A percentile compares a stretch with the other conserved stretches of the same genome.
phyloP scores from a whole-genome alignment of 2,113 vertebrate species.

The Megatriorchis doriae region DNA sequence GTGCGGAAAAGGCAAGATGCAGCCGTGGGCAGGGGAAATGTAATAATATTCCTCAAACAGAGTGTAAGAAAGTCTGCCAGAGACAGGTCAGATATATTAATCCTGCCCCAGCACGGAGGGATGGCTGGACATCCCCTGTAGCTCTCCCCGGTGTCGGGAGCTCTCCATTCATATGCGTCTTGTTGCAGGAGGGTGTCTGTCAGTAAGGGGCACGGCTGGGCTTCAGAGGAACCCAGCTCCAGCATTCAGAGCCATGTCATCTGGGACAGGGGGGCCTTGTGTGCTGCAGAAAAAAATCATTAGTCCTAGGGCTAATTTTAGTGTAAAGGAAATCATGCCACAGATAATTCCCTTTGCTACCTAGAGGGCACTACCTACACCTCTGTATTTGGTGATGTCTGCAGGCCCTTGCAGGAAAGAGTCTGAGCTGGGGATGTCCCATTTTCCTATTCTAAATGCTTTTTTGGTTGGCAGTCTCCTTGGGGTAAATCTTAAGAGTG shows the following conservation, averaged over 20 bases:
- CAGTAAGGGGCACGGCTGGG: not conserved
- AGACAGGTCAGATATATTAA: not conserved
- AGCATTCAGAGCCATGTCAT: not conserved
- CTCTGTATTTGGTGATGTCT: not conserved
- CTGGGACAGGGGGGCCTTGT: not conserved
- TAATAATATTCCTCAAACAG: not conserved
- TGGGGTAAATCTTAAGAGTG: not conserved
- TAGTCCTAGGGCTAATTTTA: not conserved
- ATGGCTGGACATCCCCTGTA: not conserved
- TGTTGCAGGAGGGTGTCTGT: not conserved
- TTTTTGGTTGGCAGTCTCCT: not conserved
- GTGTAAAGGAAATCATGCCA: not conserved
- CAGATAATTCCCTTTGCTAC: not conserved
- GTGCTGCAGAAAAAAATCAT: not conserved
- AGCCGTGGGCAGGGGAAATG: not conserved
- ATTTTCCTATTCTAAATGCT: not conserved
- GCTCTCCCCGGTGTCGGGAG: accelerated
- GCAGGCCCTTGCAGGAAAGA: not conserved
- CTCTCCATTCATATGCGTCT: not conserved
- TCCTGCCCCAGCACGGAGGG: accelerated
- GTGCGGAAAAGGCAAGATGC: not conserved
- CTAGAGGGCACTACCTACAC: not conserved
- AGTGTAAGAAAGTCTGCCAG: not conserved
- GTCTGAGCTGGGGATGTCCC: not conserved
- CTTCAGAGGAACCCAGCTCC: not conserved